These are phyloP conservation scores for Lucilia cuprina DNA, from an alignment of 1,140 invertebrate species.

Conservation along the genomic window DNA sequence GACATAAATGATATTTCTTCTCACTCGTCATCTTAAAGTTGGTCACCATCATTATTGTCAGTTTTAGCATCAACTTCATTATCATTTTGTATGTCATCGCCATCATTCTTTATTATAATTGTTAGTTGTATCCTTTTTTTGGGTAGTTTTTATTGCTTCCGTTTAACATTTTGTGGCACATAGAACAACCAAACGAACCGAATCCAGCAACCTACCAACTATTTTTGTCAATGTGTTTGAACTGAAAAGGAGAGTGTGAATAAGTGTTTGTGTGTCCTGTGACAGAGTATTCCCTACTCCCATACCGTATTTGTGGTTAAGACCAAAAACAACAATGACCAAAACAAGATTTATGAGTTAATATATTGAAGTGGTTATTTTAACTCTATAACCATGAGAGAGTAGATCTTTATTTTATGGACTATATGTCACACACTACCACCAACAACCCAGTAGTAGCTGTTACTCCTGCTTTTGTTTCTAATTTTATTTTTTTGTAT, in stretches of 20 bases:
- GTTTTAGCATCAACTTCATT: not conserved
- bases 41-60: not conserved
- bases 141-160: slow-evolving; percentile 27
- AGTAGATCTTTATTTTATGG: slow-evolving; percentile 10
- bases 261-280: too few relatives aligned
- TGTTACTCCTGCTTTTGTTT: not conserved
- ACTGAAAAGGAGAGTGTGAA: not conserved
- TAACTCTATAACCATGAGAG: not conserved
- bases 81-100: not conserved
- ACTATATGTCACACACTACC: not conserved
- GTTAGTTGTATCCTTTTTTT: not conserved
- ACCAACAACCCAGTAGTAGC: not conserved
- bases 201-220: not conserved
- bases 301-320: slow-evolving; percentile 2
- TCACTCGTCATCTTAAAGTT: not conserved
- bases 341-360: slow-evolving; percentile 21
- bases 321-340: not conserved
- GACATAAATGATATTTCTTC: slow-evolving; percentile 13
- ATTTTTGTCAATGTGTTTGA: slow-evolving; percentile 8
- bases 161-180: slow-evolving; percentile 12
- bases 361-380: slow-evolving; percentile 25
- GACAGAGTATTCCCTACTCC: not conserved
- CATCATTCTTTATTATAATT: not conserved
- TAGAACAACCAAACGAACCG: not conserved
- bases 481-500: not conserved